Percentiles rank a stretch among this genome's conserved stretches.
These are phyloP conservation scores for Calidris pygmaea DNA, from an alignment of 2,113 vertebrate genomes.

Conservation along the genomic window DNA sequence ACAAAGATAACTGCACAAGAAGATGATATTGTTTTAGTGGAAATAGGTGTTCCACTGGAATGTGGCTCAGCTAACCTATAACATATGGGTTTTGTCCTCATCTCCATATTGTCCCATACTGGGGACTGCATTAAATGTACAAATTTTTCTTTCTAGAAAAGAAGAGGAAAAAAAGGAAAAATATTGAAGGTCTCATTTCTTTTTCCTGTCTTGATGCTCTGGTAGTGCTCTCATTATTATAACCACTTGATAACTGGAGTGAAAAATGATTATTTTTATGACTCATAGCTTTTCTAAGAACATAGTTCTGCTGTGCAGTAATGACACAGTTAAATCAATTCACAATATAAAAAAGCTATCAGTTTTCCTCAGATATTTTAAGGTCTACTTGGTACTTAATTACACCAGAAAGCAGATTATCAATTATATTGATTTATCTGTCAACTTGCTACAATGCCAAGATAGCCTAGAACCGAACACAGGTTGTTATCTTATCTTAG, in stretches of 20 bases:
- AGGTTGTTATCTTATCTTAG: neutral
- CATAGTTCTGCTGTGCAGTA: neutral
- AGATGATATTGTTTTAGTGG: neutral
- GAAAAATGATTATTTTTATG: neutral
- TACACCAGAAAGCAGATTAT: slow-evolving; percentile 8
- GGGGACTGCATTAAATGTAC: neutral
- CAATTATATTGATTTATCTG: slow-evolving; percentile 8
- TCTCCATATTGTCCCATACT: neutral
- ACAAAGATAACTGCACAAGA: neutral
- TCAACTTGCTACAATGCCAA: neutral
- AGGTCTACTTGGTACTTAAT: neutral
- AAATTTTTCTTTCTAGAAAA: neutral
- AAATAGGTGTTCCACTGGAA: neutral
- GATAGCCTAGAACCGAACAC: neutral
- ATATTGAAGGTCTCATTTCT: neutral
- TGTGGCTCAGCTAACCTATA: neutral
- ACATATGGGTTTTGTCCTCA: accelerated
- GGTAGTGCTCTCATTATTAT: neutral
- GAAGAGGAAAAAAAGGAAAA: neutral
- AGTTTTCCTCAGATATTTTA: neutral
- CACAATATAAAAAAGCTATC: neutral
- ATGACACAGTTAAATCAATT: neutral
- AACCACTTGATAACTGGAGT: neutral
- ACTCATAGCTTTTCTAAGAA: neutral
- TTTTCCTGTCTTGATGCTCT: neutral